Base-by-base conservation (phyloP, 2,797 vertebrate species). In the Mareca strepera region DNA sequence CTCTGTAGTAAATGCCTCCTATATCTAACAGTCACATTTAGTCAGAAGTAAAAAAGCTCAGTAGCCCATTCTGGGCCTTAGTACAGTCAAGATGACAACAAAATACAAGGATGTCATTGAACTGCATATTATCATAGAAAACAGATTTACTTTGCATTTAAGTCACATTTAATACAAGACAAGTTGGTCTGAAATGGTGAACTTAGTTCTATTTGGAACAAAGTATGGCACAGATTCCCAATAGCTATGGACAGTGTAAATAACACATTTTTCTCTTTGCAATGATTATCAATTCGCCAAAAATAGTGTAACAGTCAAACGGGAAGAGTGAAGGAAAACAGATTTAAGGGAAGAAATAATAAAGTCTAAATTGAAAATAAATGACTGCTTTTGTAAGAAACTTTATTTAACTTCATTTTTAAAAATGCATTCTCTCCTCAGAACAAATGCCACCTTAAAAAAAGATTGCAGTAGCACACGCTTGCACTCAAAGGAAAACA, bases 401-500 rank as follows among this genome's bases (percentile, higher is more conserved):
- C 88, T 96, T 97, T 96, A 97, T 96, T 97, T 97, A 97, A 97
- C 70, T 97, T 97, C 93, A 79, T 85, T 97, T 95, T 97, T 89
- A 97, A 98, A 98, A 98, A 98, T 92, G 96, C 96, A 96, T 96
- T 97, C 67, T 97, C 52, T 96, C 95, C 92, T 97, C 93, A 97
- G 96, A 98, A 97, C 94, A 97, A 97, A 97, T 97, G 96, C 94
- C 96, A 96, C 96, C 53, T 59, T 96, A 52, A 94, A 95, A 97
- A 81, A n/a, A 48, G 53, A 55, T 5, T 86, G 96, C 93, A 97
- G 96, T 96, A 98, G 97, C 97, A 97, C 98, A 97, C 96, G 88
- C 93, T 97, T 98, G 96, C 96, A 97, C 95, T 97, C 97, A 97
- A 97, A 98, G 94, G 95, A 96, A 97, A 96, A 97, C 97, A 98